Evolutionary conservation across 2,797 vertebrate genomes (phyloP).

Genomic region (Coluber constrictor): DNA sequence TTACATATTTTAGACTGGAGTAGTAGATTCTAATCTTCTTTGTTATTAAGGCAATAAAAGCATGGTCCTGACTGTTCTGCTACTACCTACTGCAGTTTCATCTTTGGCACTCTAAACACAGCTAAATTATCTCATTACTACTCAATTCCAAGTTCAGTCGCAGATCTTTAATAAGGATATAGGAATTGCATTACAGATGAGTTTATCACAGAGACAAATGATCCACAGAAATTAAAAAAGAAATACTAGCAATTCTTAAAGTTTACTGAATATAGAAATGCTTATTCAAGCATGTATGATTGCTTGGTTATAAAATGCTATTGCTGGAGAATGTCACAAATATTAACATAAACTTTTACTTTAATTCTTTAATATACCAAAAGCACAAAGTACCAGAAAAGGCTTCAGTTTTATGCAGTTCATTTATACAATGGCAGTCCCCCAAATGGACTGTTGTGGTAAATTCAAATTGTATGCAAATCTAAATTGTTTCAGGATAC

Average conservation of each 20-base stretch:
- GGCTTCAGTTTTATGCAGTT: background rate
- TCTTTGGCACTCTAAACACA: background rate
- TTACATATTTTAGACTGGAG: background rate
- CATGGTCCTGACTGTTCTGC: background rate
- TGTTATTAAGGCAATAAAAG: background rate
- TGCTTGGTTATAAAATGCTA: background rate
- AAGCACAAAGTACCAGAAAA: conserved; percentile 2
- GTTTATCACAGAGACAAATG: conserved; percentile 12
- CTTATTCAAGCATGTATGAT: background rate
- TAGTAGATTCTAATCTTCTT: background rate
- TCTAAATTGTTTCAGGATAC: background rate
- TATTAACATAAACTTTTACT: background rate
- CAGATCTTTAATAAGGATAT: background rate
- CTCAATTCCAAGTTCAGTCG: background rate
- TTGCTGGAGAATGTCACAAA: background rate
- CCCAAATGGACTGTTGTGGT: background rate
- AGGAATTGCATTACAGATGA: background rate
- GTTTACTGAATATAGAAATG: background rate
- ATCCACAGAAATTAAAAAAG: conserved; percentile 5
- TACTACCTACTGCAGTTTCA: background rate
- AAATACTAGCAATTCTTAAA: conserved; percentile 12
- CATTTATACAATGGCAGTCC: background rate
- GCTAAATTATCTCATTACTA: background rate
- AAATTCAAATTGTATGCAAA: conserved; percentile 1
- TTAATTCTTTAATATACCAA: background rate